Evolutionary conservation across 2,888 invertebrate species (phyloP), one percentile per base, ranked within the genome.

Genomic region (Acleris literana): DNA sequence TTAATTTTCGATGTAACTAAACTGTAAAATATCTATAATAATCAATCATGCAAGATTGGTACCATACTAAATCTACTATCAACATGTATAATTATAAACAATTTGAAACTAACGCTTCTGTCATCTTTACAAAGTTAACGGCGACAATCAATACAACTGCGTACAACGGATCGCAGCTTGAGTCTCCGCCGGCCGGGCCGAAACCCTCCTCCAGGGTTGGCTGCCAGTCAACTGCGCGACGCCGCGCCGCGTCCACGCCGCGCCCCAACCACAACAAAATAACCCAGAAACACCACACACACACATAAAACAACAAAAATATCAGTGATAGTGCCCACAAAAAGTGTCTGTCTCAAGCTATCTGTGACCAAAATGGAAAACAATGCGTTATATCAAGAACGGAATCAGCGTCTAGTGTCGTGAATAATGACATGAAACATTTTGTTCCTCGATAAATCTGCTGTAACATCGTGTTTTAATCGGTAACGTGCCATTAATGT

Each of bases 341-440:
- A 74, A 74, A 73, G 78, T 77, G 73, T 67, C 69, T 64, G 49
- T 57, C 57, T n/a, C 20, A 33, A 46, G 25, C 44, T 70, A 68
- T 64, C 71, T 72, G 76, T 75, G 75, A 75, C 72, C 57, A 68
- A 71, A 74, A 70, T 69, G 69, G 69, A 56, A 72, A 71, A 76
- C 66, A 53, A 71, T 80, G 80, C 77, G 64, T 66, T 71, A 77
- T 72, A 69, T 46, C 46, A 46, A 75, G 76, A 76, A 76, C 18
- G 43, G 22, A 53, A 79, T 76, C 76, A 81, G 80, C 80, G 81
- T 79, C 81, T 73, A 79, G 74, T 75, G 76, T 77, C 78, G 80
- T 83, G 80, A 79, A 85, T 87, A 86, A 88, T 86, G 87, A 87
- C 87, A 86, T 86, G 84, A 88, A 88, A 90, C 88, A 86, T 87